Percentiles rank a stretch among this genome's conserved stretches.
Evolutionary conservation across 2,113 vertebrate species (phyloP).

Genomic region (Abramis brama): DNA sequence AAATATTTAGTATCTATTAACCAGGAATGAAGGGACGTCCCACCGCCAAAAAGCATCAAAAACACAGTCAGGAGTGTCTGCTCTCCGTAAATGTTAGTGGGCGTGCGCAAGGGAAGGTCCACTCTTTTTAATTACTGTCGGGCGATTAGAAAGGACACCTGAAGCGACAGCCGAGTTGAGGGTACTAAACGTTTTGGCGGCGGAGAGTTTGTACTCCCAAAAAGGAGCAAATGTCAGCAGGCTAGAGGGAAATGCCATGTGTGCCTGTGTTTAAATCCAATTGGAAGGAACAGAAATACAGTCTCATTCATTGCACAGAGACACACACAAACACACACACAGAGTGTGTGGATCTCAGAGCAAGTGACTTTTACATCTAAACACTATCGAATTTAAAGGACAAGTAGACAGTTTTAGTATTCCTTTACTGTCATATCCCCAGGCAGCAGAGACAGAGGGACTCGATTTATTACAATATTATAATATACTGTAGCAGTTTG

Average conservation of each 20-base stretch:
- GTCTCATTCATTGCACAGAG: background rate
- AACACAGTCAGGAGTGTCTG: conserved; percentile 65
- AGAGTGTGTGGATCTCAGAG: background rate
- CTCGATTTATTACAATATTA: background rate
- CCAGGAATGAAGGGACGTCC: conserved; percentile 55
- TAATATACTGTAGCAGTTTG: background rate
- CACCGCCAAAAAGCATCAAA: conserved; percentile 61
- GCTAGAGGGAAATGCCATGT: conserved; percentile 58
- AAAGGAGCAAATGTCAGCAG: conserved; percentile 68
- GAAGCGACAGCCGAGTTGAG: conserved; percentile 49
- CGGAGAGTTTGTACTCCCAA: conserved; percentile 60
- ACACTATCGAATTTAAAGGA: conserved; percentile 20
- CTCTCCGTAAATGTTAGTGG: conserved; percentile 69
- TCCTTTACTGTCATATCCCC: background rate
- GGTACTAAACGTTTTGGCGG: conserved; percentile 51
- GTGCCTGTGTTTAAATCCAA: conserved; percentile 30
- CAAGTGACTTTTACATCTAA: conserved; percentile 7
- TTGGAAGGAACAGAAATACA: conserved; percentile 16
- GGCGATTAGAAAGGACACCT: conserved; percentile 65
- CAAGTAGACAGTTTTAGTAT: conserved; percentile 26
- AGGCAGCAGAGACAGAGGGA: background rate
- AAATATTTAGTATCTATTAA: conserved; percentile 70
- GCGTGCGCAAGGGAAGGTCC: conserved; percentile 60
- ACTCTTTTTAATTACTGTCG: conserved; percentile 61
- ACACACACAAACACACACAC: background rate